phyloP scores from a whole-genome alignment of 64 coral and sea anemone genomes.

The Stichodactyla helianthus region DNA sequence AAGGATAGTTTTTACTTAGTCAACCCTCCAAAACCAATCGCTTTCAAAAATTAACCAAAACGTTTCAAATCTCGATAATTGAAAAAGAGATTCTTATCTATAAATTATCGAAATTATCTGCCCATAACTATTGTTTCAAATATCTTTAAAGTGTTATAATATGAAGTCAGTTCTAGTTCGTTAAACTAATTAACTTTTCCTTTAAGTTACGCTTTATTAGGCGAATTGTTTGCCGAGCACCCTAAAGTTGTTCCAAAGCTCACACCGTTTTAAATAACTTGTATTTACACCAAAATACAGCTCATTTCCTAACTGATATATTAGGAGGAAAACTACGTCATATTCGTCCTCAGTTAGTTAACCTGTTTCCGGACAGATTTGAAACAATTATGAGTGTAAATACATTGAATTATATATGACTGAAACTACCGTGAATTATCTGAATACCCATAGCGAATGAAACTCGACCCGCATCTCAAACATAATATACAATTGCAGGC shows the following conservation, averaged over 20 bases:
- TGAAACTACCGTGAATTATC: background rate
- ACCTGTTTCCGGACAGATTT: constrained; percentile 7
- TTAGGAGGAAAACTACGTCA: background rate
- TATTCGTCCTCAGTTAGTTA: background rate
- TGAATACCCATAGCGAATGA: background rate
- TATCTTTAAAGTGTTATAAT: constrained; percentile 13
- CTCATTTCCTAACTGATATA: constrained; percentile 14
- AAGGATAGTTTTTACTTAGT: background rate
- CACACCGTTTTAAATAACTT: background rate
- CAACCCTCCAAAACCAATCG: background rate
- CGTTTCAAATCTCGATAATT: background rate
- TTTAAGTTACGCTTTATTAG: background rate
- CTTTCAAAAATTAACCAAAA: background rate
- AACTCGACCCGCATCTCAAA: background rate
- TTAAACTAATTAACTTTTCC: background rate
- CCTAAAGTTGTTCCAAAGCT: background rate
- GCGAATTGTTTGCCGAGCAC: background rate
- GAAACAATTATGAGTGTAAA: constrained; percentile 1
- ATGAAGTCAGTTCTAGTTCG: background rate
- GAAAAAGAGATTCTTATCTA: background rate
- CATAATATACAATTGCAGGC: background rate
- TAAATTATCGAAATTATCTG: background rate
- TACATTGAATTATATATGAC: background rate
- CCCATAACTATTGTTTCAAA: constrained; percentile 9
- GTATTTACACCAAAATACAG: background rate